phyloP scores from a whole-genome alignment of 2,113 vertebrate species.

The Pollachius pollachius region DNA sequence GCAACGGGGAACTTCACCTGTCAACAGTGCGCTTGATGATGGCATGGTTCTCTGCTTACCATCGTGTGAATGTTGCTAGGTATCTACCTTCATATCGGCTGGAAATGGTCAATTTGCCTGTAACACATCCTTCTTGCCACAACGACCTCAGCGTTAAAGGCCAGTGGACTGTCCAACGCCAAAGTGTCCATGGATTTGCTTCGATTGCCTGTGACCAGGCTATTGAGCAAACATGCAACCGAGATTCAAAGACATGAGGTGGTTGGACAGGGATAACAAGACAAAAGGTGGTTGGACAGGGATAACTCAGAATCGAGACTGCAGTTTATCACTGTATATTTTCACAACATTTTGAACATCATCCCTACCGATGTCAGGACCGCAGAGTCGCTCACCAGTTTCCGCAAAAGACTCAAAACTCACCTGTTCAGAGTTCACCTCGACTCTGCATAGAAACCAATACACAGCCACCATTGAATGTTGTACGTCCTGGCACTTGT shows the following conservation, averaged over 20 bases:
- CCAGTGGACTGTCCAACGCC: constrained; percentile 37
- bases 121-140: constrained; percentile 32
- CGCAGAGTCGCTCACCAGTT: no score
- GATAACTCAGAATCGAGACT: constrained; percentile 18
- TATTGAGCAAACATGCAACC: constrained; percentile 41
- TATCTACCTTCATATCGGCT: constrained; percentile 28
- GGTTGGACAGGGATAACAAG: no score
- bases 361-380: no score
- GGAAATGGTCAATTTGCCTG: constrained; percentile 16
- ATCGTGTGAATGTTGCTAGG: constrained; percentile 23
- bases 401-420: no score
- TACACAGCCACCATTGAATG: no score
- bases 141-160: constrained; percentile 23
- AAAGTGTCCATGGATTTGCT: constrained; percentile 23
- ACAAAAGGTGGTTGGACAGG: constrained; percentile 34
- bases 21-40: constrained; percentile 32
- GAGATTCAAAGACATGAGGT: constrained; percentile 36
- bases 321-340: constrained; percentile 33
- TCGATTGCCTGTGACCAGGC: constrained; percentile 30
- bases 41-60: constrained; percentile 33
- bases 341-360: no score
- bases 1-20: constrained; percentile 36
- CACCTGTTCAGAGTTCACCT: no score
- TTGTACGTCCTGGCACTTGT: no score
- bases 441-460: no score